These are phyloP conservation scores for Zeus faber DNA, from an alignment of 2,113 vertebrate genomes.

Conservation along the genomic window DNA sequence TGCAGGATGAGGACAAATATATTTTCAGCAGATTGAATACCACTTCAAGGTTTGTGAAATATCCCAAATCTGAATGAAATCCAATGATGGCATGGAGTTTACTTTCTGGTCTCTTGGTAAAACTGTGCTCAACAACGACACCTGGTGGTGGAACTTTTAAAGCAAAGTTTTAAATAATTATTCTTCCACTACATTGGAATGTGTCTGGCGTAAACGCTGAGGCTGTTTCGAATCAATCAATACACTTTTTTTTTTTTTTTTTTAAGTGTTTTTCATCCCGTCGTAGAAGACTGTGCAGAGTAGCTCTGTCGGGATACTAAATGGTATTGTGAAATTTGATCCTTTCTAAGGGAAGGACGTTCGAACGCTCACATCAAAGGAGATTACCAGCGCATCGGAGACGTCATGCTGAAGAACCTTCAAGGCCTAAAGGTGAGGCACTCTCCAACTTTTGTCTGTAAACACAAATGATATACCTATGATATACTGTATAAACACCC, in stretches of 20 bases:
- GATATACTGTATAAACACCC: too few relatives aligned
- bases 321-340: conserved; percentile 9
- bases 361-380: conserved; percentile 93
- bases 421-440: conserved; percentile 90
- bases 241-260: conserved; percentile 2
- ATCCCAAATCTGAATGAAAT: neutral
- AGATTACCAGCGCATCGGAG: conserved; percentile 94
- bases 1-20: neutral
- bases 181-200: conserved; percentile 2
- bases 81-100: too few relatives aligned
- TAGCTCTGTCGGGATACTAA: conserved; percentile 1
- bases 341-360: conserved; percentile 86
- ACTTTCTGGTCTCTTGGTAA: neutral
- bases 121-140: conserved; percentile 54
- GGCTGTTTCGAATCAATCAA: conserved; percentile 11
- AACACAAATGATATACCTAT: too few relatives aligned
- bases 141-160: conserved; percentile 56
- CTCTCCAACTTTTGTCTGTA: too few relatives aligned
- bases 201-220: neutral
- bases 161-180: neutral
- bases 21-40: conserved; percentile 13
- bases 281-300: neutral
- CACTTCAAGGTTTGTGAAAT: neutral
- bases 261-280: neutral
- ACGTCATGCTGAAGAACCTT: conserved; percentile 92